Percentiles rank a stretch among this genome's conserved stretches.
These are phyloP conservation scores for Mamestra configurata DNA, from an alignment of 1,140 invertebrate genomes.

Conservation along the genomic window DNA sequence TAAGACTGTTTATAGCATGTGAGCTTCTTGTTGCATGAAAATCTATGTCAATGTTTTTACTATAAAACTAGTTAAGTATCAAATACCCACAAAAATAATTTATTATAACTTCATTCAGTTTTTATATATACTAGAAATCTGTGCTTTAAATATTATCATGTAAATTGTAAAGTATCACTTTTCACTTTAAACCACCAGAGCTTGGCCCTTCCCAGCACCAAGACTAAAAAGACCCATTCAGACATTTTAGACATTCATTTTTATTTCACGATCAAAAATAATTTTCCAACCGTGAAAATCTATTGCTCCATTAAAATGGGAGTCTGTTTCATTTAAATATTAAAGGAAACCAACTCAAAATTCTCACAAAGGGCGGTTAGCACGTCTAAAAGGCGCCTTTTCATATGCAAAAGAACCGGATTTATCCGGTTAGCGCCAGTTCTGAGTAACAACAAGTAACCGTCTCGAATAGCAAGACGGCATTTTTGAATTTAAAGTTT, in stretches of 20 bases:
- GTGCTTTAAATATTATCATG: no score
- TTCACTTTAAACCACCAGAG: not conserved
- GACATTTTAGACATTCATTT: no score
- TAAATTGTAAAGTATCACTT: no score
- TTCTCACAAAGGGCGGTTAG: conserved; percentile 37
- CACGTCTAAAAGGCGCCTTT: conserved; percentile 44
- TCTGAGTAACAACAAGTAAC: conserved; percentile 43
- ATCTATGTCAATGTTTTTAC: not conserved
- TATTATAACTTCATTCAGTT: no score
- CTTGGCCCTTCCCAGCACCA: not conserved
- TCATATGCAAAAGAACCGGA: conserved; percentile 50
- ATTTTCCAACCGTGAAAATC: conserved; percentile 6
- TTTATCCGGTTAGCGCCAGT: conserved; percentile 42
- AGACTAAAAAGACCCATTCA: not conserved
- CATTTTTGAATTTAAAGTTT: conserved; percentile 40
- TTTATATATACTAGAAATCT: no score
- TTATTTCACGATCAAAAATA: not conserved
- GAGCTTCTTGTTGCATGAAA: not conserved
- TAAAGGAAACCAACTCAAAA: conserved; percentile 41
- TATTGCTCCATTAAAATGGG: conserved; percentile 11
- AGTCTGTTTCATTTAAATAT: conserved; percentile 37
- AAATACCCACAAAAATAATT: no score
- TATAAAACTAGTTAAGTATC: no score
- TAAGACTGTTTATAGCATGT: not conserved
- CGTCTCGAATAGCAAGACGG: conserved; percentile 32